These are phyloP conservation scores for Pristionchus japonicus DNA, from an alignment of 2,888 invertebrate species.

Conservation along the genomic window DNA sequence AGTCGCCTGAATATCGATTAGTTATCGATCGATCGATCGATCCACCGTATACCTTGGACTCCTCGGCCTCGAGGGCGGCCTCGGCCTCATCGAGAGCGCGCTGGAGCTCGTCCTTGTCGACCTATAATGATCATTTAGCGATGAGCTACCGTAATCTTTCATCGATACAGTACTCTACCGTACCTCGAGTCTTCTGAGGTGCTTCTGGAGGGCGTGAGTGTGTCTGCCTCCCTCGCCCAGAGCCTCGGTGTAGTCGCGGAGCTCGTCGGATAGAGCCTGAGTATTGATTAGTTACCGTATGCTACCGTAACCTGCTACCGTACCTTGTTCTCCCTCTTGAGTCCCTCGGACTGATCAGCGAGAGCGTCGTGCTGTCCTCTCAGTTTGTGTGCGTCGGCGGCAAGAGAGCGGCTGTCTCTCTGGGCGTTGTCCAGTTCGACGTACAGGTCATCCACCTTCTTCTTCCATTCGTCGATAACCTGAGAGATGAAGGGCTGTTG, in stretches of 20 bases:
- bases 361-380: constrained; percentile 71
- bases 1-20: constrained; percentile 52
- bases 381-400: constrained; percentile 88
- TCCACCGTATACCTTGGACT: constrained; percentile 83
- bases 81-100: constrained; percentile 85
- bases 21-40: background rate
- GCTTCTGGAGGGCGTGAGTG: constrained; percentile 99
- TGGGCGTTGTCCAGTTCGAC: constrained; percentile 98
- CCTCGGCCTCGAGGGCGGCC: constrained; percentile 98
- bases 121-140: constrained; percentile 75
- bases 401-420: constrained; percentile 99
- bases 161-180: background rate
- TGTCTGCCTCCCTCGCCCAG: constrained; percentile 84
- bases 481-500: background rate
- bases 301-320: constrained; percentile 65
- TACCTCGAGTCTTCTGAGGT: constrained; percentile 96
- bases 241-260: constrained; percentile 98
- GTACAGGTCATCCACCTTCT: constrained; percentile 95
- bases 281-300: background rate
- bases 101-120: constrained; percentile 99
- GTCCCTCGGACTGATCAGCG: constrained; percentile 86
- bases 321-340: constrained; percentile 99
- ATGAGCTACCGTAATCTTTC: background rate
- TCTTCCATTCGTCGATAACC: constrained; percentile 96
- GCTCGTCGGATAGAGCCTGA: constrained; percentile 88